Base-by-base conservation (phyloP, 2,113 vertebrate species). In the Alces alces region DNA sequence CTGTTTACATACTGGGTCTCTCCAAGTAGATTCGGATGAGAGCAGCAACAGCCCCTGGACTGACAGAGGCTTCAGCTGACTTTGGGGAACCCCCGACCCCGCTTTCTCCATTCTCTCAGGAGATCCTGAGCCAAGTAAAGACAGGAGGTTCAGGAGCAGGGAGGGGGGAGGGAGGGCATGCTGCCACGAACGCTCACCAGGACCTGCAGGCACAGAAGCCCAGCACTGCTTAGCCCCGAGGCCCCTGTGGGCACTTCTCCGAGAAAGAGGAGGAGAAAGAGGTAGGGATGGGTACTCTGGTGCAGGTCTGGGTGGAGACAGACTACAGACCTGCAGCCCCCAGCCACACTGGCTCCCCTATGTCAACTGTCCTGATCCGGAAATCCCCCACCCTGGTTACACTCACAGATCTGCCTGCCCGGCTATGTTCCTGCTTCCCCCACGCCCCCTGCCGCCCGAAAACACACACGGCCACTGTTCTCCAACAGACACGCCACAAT, bases 91-190 rank as follows among this genome's bases (percentile, higher is more conserved):
- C 33, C 36, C 12, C 23, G 1, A 39, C 5, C 19, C 36, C 28
- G 1, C 36, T 14, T 25, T 64, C 86, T 84, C 64, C 36, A 25
- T 14, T 39, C 86, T 78, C 12, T 2, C 36, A 73, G 3, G 45
- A 33, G 30, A 47, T 28, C 25, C 30, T 7, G 30, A 86, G 33
- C 33, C 12, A 73, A 47, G 30, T 28, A 39, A 36, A 30, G 52
- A 52, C 54, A 36, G 39, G 54, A 23, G 1, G 0, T 7, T 27
- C 50, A 7, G 64, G 33, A 39, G 27, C 30, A 17, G 30, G 78
- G 30, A 1, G 10, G 3, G 1, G 23, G 47, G 6, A n/a, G 79
- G 23, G 6, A 30, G n/a, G 6, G 5, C 23, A 43, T 1, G 57
- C 43, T 7, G 50, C 36, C 25, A 17, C 33, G 21, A 17, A 43